Evolutionary conservation across 2,113 vertebrate genomes (phyloP).

Genomic region (Herpailurus yagouaroundi): DNA sequence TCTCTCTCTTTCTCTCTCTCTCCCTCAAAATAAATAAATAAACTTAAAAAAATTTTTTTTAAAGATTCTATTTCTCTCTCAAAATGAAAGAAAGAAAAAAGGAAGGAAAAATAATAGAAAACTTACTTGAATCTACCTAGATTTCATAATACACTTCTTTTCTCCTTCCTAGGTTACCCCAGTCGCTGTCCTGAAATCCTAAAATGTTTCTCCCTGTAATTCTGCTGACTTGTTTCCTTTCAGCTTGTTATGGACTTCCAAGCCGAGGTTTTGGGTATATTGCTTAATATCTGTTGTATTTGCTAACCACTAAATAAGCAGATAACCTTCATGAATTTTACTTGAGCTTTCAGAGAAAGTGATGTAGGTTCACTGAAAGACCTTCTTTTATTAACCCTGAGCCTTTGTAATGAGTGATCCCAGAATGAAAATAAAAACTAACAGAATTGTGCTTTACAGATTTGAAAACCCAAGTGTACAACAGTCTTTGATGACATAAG

Average conservation of each 20-base stretch:
- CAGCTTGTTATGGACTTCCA: neutral
- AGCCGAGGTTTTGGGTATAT: neutral
- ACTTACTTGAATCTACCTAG: neutral
- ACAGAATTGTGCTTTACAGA: neutral
- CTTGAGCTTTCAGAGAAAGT: neutral
- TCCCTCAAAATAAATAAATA: too few relatives aligned
- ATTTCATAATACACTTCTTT: neutral
- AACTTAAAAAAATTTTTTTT: too few relatives aligned
- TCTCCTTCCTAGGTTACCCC: neutral
- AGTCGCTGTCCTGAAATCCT: neutral
- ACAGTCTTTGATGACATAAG: neutral
- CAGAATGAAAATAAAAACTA: conserved; percentile 15
- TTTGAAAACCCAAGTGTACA: neutral
- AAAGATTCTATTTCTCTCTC: too few relatives aligned
- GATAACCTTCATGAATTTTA: neutral
- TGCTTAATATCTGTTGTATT: neutral
- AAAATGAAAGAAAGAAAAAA: too few relatives aligned
- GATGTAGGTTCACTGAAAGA: neutral
- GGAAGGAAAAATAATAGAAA: neutral
- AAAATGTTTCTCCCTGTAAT: neutral
- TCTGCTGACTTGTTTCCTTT: neutral
- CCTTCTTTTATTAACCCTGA: neutral
- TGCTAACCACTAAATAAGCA: neutral
- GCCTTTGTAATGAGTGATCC: neutral
- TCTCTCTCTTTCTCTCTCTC: too few relatives aligned